Evolutionary conservation across 2,888 invertebrate genomes (phyloP), one percentile per base, ranked within the genome.

Genomic region (Mythimna vitellina): DNA sequence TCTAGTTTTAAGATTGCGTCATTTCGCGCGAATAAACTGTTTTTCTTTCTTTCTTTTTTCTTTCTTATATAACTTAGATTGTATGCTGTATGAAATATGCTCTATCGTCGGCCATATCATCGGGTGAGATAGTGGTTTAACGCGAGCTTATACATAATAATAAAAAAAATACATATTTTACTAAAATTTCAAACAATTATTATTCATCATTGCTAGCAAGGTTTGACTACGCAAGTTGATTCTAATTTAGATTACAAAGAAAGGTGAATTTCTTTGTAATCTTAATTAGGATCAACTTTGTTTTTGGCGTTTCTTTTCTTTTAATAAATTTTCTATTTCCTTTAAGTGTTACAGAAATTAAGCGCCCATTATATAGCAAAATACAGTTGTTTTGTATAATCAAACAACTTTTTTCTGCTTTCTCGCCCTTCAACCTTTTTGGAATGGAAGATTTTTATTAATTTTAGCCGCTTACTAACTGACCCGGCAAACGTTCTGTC

Each of bases 231-330:
- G 22, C 62, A 51, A 51, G 51, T 57, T 1, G 17, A 46, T 46
- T 46, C 46, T 46, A 46, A 46, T 46, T 46, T 46, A 46, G 46
- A 46, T 46, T 46, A 46, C 46, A 46, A 46, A 17, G 17, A 46
- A 46, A 46, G 46, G 17, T 46, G 17, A 46, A 46, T 38, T 70
- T 35, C 35, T 58, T 75, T 35, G 57, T 63, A 35, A 78, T 78
- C 46, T 70, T n/a, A 78, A 70, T 75, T 63, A 53, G 46, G 53
- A 63, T 63, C 29, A 53, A 49, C 12, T 22, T 62, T 58, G 22
- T 5, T 51, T 17, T 12, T n/a, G 53, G 14, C 12, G 9, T 63
- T 58, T 35, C 22, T 46, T 38, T 69, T 62, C 12, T 61, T 20
- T 60, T 35, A 35, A 38, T n/a, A 76, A n/a, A 49, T 17, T 42